A percentile compares a stretch with the other conserved stretches of the same genome.
These are phyloP conservation scores for Heteropelma amictum DNA, from an alignment of 2,888 invertebrate species.

Conservation along the genomic window DNA sequence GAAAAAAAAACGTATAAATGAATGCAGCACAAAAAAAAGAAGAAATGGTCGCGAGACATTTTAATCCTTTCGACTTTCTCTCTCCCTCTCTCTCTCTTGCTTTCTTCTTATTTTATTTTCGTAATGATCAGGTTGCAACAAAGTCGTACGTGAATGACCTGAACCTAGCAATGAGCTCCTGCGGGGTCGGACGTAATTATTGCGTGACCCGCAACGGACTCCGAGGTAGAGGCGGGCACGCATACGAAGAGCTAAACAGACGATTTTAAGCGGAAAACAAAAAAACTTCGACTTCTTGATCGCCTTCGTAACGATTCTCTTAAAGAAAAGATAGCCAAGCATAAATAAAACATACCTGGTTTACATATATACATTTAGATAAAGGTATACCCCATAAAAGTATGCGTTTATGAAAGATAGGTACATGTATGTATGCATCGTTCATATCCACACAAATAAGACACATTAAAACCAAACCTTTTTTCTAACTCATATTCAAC, in stretches of 20 bases:
- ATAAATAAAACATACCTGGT: neutral
- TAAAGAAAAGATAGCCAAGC: conserved; percentile 15
- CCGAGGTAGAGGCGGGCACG: conserved; percentile 3
- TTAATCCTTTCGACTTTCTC: neutral
- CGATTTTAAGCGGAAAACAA: conserved; percentile 23
- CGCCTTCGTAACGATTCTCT: conserved; percentile 34
- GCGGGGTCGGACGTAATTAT: conserved; percentile 46
- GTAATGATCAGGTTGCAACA: conserved; percentile 19
- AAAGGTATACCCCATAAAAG: neutral
- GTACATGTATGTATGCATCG: no score
- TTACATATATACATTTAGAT: neutral
- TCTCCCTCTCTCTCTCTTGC: neutral
- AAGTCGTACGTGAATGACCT: conserved; percentile 32
- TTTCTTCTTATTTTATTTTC: no score
- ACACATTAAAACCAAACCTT: no score
- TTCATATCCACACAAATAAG: no score
- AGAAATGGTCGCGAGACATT: conserved; percentile 18
- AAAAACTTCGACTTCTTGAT: conserved; percentile 48
- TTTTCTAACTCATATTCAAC: no score
- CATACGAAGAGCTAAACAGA: conserved; percentile 8
- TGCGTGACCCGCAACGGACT: conserved; percentile 47
- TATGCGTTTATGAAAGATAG: no score
- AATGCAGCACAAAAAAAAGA: neutral
- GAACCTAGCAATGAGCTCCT: conserved; percentile 18
- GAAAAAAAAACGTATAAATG: neutral